Conservation (phyloP, 2,113 vertebrate species). For the Rhinopomastus cyanomelas region DNA sequence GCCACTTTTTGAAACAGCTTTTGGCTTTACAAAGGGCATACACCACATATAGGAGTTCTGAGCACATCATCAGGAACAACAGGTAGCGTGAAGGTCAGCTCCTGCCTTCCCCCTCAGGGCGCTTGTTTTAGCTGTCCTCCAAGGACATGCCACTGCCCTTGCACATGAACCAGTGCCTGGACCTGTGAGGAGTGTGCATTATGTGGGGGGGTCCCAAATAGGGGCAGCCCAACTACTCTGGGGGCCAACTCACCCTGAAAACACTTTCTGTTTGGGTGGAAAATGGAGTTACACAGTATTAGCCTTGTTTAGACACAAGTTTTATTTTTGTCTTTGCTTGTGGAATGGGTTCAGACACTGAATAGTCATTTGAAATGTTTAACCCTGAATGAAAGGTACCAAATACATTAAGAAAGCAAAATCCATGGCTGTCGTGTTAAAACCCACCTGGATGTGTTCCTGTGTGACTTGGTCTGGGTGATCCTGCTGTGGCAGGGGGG, state of each 20-base stretch:
- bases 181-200: background rate
- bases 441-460: too few relatives aligned
- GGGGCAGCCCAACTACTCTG: background rate
- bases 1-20: background rate
- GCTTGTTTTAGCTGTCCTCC: background rate
- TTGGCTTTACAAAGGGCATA: background rate
- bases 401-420: background rate
- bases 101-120: background rate
- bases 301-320: background rate
- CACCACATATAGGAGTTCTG: background rate
- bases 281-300: background rate
- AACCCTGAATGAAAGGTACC: background rate
- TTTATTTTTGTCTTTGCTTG: background rate
- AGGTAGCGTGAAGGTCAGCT: background rate
- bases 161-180: background rate
- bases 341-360: accelerated
- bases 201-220: background rate
- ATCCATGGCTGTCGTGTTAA: accelerated
- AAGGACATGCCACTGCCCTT: background rate
- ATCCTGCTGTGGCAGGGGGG: too few relatives aligned
- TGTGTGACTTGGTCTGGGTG: too few relatives aligned
- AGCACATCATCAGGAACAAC: background rate
- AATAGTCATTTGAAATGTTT: background rate
- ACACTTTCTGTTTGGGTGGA: background rate
- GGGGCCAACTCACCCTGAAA: background rate